A percentile compares a stretch with the other conserved stretches of the same genome.
phyloP scores from a whole-genome alignment of 2,113 vertebrate genomes.

The Oreochromis spilurus region DNA sequence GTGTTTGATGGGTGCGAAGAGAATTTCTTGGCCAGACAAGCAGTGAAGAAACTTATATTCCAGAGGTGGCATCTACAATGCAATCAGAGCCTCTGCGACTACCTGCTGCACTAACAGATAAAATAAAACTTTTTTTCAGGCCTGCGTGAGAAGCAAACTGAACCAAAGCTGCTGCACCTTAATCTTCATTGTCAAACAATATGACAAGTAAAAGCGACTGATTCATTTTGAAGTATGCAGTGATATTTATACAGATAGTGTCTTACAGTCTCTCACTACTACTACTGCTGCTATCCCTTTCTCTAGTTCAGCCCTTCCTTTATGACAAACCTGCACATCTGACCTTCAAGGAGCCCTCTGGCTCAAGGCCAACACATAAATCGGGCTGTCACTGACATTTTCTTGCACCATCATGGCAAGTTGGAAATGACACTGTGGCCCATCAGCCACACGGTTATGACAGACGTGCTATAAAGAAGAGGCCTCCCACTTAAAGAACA shows the following conservation, averaged over 20 bases:
- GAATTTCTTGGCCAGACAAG: not conserved
- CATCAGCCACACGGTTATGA: not conserved
- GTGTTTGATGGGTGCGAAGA: constrained; percentile 16
- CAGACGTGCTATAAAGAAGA: not conserved
- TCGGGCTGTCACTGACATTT: not conserved
- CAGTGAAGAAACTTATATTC: not conserved
- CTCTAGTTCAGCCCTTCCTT: not conserved
- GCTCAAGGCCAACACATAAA: not conserved
- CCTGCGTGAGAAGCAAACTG: not conserved
- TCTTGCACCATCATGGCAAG: not conserved
- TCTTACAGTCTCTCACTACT: not conserved
- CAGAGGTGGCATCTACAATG: not conserved
- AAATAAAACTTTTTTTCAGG: not conserved
- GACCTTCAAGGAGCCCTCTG: constrained; percentile 6
- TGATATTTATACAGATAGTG: not conserved
- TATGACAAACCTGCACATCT: not conserved
- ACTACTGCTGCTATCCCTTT: not conserved
- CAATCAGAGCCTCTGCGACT: not conserved
- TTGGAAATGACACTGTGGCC: not conserved
- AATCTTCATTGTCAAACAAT: not conserved
- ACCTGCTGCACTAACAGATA: not conserved
- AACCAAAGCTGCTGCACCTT: not conserved
- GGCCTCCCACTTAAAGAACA: not conserved
- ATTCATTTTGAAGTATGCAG: not conserved
- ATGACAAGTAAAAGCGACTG: not conserved